Conservation (phyloP, 2,888 invertebrate genomes). For the Coecobrya sp. region DNA sequence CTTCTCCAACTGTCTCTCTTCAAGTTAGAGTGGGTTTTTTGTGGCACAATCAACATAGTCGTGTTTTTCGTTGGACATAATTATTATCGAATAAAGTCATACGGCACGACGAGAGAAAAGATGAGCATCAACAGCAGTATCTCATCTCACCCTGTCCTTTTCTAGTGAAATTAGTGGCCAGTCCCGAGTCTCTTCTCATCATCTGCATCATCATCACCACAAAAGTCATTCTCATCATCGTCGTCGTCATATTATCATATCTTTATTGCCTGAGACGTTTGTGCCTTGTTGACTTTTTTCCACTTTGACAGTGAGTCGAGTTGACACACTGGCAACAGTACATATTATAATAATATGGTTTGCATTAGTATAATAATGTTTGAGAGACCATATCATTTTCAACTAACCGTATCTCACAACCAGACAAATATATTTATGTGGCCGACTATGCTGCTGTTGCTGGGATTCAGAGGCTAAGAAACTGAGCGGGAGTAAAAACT, state of each 20-base stretch:
- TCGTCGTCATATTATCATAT: constrained; percentile 37
- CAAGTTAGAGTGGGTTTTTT: not conserved
- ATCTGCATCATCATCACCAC: constrained; percentile 35
- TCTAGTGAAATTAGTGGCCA: constrained; percentile 51
- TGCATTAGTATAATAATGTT: not conserved
- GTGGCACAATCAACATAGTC: constrained; percentile 26
- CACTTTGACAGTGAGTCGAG: constrained; percentile 39
- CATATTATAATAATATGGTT: not conserved
- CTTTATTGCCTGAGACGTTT: constrained; percentile 62
- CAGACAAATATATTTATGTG: constrained; percentile 33
- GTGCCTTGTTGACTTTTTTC: constrained; percentile 41
- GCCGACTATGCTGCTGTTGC: not conserved
- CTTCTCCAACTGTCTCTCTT: not conserved
- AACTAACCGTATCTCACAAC: constrained; percentile 38
- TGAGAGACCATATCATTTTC: constrained; percentile 54
- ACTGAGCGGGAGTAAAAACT: constrained; percentile 15
- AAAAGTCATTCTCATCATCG: constrained; percentile 50
- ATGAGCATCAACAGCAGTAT: not conserved
- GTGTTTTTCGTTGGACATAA: constrained; percentile 57
- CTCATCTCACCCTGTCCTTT: constrained; percentile 46
- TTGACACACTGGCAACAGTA: constrained; percentile 19
- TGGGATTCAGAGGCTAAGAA: not conserved
- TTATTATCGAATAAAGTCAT: constrained; percentile 51
- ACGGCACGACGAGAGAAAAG: constrained; percentile 16
- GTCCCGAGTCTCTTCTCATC: constrained; percentile 37